Evolutionary conservation across 2,888 invertebrate genomes (phyloP).

Genomic region (Iphiclides podalirius): DNA sequence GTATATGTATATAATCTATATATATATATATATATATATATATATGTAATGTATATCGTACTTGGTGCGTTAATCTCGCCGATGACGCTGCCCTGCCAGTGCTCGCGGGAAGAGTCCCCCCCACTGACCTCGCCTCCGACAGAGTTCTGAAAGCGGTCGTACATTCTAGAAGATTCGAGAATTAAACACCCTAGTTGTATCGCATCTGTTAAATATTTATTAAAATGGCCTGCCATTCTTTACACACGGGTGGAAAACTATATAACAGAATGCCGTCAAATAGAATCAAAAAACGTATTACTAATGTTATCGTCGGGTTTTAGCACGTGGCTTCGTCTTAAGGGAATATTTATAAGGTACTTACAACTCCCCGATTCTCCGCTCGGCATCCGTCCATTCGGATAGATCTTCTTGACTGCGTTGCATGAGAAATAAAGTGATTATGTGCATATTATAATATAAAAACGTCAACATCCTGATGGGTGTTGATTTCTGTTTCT

Average conservation of each 20-base stretch:
- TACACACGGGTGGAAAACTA: too few relatives aligned
- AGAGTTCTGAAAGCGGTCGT: conserved; percentile 48
- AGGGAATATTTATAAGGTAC: too few relatives aligned
- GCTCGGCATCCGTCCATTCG: conserved; percentile 75
- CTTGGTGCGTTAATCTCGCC: conserved; percentile 70
- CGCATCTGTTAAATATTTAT: too few relatives aligned
- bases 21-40: too few relatives aligned
- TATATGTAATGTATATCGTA: conserved; percentile 28
- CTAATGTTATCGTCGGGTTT: too few relatives aligned
- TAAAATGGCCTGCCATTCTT: too few relatives aligned
- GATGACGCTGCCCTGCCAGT: conserved; percentile 72
- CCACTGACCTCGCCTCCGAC: conserved; percentile 72
- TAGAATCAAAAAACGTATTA: too few relatives aligned
- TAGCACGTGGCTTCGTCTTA: too few relatives aligned
- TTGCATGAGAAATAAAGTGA: conserved; percentile 28
- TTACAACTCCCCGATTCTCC: conserved; percentile 64
- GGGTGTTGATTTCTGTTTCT: too few relatives aligned
- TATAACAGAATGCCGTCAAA: too few relatives aligned
- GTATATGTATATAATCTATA: too few relatives aligned
- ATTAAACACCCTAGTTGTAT: background rate
- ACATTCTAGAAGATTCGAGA: background rate
- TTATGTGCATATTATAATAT: background rate
- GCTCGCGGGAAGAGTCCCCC: conserved; percentile 70
- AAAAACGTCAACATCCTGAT: too few relatives aligned
- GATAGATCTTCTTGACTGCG: conserved; percentile 74